Conservation (phyloP, 2,797 vertebrate genomes). For the Acrocephalus scirpaceus region DNA sequence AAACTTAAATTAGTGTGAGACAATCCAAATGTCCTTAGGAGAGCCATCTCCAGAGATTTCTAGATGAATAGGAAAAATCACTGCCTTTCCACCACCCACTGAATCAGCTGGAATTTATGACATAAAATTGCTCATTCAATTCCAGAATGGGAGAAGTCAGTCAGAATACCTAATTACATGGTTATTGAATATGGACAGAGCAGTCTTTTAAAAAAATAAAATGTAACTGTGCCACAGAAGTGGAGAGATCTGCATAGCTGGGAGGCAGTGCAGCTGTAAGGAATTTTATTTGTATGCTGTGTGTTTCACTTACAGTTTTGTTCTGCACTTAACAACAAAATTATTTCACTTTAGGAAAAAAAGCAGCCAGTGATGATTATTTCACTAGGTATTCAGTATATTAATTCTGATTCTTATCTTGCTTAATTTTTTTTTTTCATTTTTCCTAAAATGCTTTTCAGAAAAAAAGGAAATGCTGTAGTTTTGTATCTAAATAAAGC, state of each 20-base stretch:
- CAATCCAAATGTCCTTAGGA: background rate
- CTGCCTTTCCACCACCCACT: background rate
- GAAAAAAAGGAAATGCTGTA: background rate
- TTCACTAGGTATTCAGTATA: background rate
- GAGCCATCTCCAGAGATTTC: background rate
- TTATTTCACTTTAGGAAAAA: background rate
- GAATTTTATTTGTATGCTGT: background rate
- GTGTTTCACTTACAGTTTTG: background rate
- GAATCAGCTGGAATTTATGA: slow-evolving; percentile 8
- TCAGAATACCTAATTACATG: slow-evolving; percentile 29
- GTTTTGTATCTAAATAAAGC: background rate
- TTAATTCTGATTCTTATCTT: background rate
- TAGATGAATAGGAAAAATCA: background rate
- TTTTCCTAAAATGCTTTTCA: background rate
- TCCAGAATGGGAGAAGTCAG: background rate
- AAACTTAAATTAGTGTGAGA: background rate
- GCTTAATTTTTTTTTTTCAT: background rate
- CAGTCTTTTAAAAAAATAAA: background rate
- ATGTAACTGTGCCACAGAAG: background rate
- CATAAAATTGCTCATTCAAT: background rate
- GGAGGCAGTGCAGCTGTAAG: background rate
- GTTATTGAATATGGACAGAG: background rate
- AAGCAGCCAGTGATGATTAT: background rate
- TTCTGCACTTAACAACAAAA: background rate
- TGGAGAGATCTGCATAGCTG: background rate